Evolutionary conservation across 1,140 invertebrate genomes (phyloP).

Genomic region (Oryzaephilus surinamensis): DNA sequence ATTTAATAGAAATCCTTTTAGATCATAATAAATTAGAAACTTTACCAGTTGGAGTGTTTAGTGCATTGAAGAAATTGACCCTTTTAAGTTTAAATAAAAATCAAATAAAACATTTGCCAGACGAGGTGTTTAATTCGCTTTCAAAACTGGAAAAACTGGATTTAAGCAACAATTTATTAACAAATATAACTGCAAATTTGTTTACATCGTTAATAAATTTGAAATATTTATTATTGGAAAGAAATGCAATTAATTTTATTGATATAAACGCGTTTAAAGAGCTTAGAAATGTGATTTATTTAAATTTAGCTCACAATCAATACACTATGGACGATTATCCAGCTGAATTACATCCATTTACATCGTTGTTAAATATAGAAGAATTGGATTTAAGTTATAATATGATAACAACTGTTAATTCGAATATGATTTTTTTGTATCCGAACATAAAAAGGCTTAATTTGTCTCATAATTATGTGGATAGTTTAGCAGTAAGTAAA

Average conservation of each 20-base stretch:
- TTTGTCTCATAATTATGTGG: too few species aligned
- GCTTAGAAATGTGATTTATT: conserved; percentile 4
- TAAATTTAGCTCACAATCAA: conserved; percentile 9
- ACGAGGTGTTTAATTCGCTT: neutral
- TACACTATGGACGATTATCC: neutral
- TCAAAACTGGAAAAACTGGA: neutral
- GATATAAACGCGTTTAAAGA: conserved; percentile 2
- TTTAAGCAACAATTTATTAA: neutral
- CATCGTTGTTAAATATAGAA: neutral
- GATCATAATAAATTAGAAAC: too few species aligned
- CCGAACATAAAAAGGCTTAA: too few species aligned
- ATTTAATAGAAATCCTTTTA: too few species aligned
- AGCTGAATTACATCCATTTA: neutral
- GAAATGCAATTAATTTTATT: conserved; percentile 9
- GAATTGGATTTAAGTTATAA: conserved; percentile 10
- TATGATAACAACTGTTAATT: conserved; percentile 8
- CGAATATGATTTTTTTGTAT: neutral
- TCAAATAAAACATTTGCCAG: neutral
- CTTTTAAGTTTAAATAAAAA: neutral
- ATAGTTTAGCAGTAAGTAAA: too few species aligned
- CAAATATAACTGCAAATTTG: neutral
- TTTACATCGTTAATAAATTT: neutral
- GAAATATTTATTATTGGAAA: conserved; percentile 4
- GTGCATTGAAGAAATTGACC: neutral
- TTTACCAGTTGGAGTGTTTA: too few species aligned